A percentile compares a stretch with the other conserved stretches of the same genome.
Conservation (phyloP, 2,113 vertebrate species). For the Scatophagus argus region DNA sequence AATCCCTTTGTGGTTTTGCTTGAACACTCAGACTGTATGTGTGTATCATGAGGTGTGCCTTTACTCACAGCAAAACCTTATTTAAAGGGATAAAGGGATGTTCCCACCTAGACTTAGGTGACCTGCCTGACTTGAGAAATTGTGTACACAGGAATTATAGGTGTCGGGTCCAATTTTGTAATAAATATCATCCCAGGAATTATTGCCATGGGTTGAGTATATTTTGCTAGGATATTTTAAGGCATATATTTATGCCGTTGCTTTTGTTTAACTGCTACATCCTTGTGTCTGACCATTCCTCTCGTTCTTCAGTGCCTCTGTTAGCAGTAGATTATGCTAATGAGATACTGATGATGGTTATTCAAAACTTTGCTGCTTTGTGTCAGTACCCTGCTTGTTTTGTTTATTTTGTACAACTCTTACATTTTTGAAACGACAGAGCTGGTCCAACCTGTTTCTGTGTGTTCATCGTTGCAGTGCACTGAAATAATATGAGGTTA, state of each 20-base stretch:
- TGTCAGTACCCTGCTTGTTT: not conserved
- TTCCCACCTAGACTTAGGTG: not conserved
- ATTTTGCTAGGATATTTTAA: not conserved
- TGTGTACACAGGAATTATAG: not conserved
- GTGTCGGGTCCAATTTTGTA: not conserved
- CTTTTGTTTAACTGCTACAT: not conserved
- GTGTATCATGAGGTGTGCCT: constrained; percentile 16
- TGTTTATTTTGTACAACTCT: not conserved
- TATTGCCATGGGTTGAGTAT: too few species aligned
- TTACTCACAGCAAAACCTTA: constrained; percentile 9
- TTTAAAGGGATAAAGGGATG: not conserved
- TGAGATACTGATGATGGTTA: not conserved
- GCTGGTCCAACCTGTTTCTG: constrained; percentile 47
- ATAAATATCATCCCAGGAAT: not conserved
- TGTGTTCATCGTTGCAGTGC: not conserved
- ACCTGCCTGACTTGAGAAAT: not conserved
- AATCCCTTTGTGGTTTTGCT: not conserved
- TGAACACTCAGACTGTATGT: not conserved
- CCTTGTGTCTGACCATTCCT: not conserved
- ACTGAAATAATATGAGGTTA: not conserved
- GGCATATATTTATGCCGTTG: not conserved
- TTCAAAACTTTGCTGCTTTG: not conserved
- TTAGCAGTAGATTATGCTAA: not conserved
- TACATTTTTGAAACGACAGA: not conserved
- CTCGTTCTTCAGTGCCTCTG: not conserved